Evolutionary conservation across 2,113 vertebrate genomes (phyloP).

Genomic region (Prionailurus bengalensis): DNA sequence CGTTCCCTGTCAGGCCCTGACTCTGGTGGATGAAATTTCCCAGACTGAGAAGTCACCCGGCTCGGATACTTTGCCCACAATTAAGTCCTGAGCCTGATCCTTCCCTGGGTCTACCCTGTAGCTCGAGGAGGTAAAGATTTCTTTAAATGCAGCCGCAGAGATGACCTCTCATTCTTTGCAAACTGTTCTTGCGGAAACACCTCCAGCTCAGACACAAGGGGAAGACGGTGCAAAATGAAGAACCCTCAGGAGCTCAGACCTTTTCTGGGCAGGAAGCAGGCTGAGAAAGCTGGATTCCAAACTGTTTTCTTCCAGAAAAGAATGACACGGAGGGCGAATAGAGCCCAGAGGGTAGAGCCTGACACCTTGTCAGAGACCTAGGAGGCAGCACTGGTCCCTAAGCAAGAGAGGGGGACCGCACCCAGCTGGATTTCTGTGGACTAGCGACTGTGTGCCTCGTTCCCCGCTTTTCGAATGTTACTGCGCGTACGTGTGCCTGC

Average conservation of each 20-base stretch:
- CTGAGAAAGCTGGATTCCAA: not conserved
- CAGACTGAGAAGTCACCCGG: not conserved
- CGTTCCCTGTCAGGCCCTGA: not conserved
- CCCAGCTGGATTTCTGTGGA: not conserved
- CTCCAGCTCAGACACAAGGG: not conserved
- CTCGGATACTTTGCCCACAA: not conserved
- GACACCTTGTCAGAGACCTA: no score
- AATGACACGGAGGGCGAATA: not conserved
- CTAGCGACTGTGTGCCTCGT: not conserved
- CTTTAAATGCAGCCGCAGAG: not conserved
- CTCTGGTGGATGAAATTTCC: not conserved
- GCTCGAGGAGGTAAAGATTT: not conserved
- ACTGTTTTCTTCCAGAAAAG: not conserved
- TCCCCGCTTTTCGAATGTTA: not conserved
- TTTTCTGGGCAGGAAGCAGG: not conserved
- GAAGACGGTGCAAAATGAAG: not conserved
- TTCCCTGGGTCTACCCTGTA: not conserved
- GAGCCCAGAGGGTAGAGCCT: not conserved
- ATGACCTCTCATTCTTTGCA: not conserved
- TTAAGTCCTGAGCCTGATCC: not conserved
- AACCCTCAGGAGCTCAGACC: not conserved
- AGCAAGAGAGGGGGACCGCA: no score
- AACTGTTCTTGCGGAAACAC: not conserved
- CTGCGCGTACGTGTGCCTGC: not conserved
- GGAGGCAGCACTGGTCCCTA: not conserved